phyloP scores from a whole-genome alignment of 2,888 invertebrate species.

The Ctena decussata region DNA sequence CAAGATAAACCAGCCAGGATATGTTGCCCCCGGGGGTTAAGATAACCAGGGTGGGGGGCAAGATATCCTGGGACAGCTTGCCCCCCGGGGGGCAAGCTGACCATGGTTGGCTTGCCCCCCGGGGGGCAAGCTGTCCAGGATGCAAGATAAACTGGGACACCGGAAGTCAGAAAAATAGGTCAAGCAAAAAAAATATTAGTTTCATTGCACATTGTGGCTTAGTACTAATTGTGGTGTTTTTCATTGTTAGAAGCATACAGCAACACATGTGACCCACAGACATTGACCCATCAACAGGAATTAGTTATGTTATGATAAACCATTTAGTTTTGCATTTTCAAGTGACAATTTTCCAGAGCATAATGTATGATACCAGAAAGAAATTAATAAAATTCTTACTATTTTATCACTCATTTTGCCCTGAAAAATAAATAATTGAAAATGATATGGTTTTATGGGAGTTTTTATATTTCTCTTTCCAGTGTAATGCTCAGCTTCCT shows the following conservation, averaged over 20 bases:
- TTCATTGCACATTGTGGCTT: not conserved
- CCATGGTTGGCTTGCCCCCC: too few relatives aligned
- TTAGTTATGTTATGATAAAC: not conserved
- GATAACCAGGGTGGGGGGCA: too few relatives aligned
- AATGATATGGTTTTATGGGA: not conserved
- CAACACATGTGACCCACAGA: not conserved
- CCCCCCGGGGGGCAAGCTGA: too few relatives aligned
- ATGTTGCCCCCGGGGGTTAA: too few relatives aligned
- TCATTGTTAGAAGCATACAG: not conserved
- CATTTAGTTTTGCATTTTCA: not conserved
- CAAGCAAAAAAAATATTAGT: not conserved
- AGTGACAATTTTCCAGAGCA: not conserved
- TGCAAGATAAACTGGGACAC: too few relatives aligned
- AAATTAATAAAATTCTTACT: not conserved
- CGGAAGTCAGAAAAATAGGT: not conserved
- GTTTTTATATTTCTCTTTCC: not conserved
- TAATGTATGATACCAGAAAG: not conserved
- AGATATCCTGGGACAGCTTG: too few relatives aligned
- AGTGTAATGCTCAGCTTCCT: not conserved
- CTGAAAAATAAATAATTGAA: too few relatives aligned
- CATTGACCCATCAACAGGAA: not conserved
- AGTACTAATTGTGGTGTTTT: not conserved
- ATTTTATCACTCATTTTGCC: too few relatives aligned
- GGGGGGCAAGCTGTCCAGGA: too few relatives aligned
- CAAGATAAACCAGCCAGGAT: not conserved